Evolutionary conservation across 2,888 invertebrate species (phyloP), one percentile per base, ranked within the genome.

Genomic region (Epinotia nisella): DNA sequence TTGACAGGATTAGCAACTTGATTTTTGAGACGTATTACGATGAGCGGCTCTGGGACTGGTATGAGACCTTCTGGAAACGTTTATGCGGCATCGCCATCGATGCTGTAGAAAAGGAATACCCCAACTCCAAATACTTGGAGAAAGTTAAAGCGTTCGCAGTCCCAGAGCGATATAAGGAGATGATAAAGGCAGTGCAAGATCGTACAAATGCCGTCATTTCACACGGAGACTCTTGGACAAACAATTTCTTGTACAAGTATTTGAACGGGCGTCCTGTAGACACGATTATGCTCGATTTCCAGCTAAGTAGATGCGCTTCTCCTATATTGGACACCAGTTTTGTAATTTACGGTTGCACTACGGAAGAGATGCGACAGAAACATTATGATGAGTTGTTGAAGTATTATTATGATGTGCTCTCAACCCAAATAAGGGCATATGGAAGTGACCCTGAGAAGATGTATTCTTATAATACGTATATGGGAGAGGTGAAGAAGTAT

Each of bases 171-270:
- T 94, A 94, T 59, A 89, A 93, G 68, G 93, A 92, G 62, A 87
- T 94, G 86, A 85, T 92, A 1, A 84, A 87, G 13, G 91, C 94
- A 0, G 91, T 90, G 0, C 78, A 83, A 0, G 86, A 88, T 1
- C 80, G 82, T 19, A 87, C 88, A 24, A 87, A 93, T n/a, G 92
- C 94, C 0, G 95, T 95, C 0, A 94, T 96, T 39, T 95, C 94
- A 0, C 96, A 97, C 74, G 97, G 96, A 0, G 97, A 97, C 82
- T 95, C 95, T 53, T 97, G 97, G 97, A 94, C 95, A 0, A 96
- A 96, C n/a, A 97, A 97, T 82, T 96, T 96, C 78, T 83, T 97
- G 0, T 94, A 94, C 10, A 94, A 94, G 77, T 88, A 92, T 67
- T 77, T 80, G 0, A 73, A 83, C 11, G 77, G 78, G 0, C 58